phyloP scores from a whole-genome alignment of 2,888 invertebrate genomes.

The Stenchaetothrips biformis region DNA sequence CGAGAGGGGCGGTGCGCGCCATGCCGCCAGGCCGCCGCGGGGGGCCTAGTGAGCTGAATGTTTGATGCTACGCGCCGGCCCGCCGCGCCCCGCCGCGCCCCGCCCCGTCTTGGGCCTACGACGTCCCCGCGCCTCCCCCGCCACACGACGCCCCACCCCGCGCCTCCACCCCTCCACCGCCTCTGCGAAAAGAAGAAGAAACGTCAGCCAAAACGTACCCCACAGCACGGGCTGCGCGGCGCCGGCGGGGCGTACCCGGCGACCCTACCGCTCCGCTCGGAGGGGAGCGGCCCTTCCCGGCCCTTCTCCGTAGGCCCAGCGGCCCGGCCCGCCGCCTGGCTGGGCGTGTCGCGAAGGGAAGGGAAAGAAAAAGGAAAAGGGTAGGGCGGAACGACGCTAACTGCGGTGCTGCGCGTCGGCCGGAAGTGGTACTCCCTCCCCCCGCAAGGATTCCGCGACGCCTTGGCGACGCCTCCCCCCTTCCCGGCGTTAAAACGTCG shows the following conservation, averaged over 20 bases:
- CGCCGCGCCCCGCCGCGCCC: not conserved
- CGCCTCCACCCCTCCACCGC: not conserved
- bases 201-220: conserved; percentile 15
- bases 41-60: conserved; percentile 1
- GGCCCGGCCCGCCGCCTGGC: too few species aligned
- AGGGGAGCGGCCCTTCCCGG: too few species aligned
- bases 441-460: too few species aligned
- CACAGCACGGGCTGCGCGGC: not conserved
- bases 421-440: not conserved
- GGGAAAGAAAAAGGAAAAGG: conserved; percentile 2
- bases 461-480: not conserved
- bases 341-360: not conserved
- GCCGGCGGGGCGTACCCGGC: not conserved
- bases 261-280: too few species aligned
- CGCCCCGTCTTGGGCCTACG: not conserved
- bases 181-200: not conserved
- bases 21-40: not conserved
- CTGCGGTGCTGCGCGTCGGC: not conserved
- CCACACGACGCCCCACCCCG: not conserved
- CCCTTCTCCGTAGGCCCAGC: too few species aligned
- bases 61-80: not conserved
- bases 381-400: conserved; percentile 22
- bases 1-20: too few species aligned
- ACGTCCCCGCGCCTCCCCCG: not conserved
- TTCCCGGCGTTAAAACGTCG: not conserved